Percentiles rank a stretch among this genome's conserved stretches.
Evolutionary conservation across 2,888 invertebrate species (phyloP).

Genomic region (Chorisops tibialis): DNA sequence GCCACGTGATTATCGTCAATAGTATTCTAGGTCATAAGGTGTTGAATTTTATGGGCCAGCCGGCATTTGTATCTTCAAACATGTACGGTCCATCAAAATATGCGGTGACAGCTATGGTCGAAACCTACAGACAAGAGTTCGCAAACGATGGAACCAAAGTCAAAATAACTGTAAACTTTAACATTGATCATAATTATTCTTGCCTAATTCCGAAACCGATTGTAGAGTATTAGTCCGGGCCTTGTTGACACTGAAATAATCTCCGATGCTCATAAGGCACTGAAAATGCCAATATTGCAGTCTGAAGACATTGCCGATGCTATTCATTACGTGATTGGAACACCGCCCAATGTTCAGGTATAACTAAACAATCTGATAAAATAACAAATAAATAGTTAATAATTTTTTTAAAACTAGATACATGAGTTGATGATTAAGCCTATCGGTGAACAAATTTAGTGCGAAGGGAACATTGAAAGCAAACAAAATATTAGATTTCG

Average conservation of each 20-base stretch:
- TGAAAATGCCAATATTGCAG: constrained; percentile 35
- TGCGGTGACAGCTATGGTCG: constrained; percentile 41
- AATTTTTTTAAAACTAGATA: too few species aligned
- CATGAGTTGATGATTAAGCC: too few species aligned
- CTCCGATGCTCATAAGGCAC: constrained; percentile 36
- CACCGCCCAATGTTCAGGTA: too few species aligned
- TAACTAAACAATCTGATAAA: too few species aligned
- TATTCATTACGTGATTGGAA: too few species aligned
- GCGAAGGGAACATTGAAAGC: too few species aligned
- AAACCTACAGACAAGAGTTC: constrained; percentile 45
- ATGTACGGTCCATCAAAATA: constrained; percentile 42
- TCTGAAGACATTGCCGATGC: constrained; percentile 27
- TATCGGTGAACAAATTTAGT: too few species aligned
- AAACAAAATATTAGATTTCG: too few species aligned
- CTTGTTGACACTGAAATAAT: constrained; percentile 49
- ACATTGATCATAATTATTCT: neutral
- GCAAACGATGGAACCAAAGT: constrained; percentile 16
- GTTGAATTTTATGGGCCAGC: constrained; percentile 28
- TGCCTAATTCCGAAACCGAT: neutral
- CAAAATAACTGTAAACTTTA: constrained; percentile 2
- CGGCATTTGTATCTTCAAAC: constrained; percentile 30
- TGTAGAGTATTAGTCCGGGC: constrained; percentile 42
- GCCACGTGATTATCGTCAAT: constrained; percentile 47
- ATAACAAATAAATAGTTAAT: too few species aligned
- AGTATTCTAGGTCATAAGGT: constrained; percentile 45